A percentile compares a stretch with the other conserved stretches of the same genome.
These are phyloP conservation scores for Heliconius hewitsoni DNA, from an alignment of 1,140 invertebrate species.

Conservation along the genomic window DNA sequence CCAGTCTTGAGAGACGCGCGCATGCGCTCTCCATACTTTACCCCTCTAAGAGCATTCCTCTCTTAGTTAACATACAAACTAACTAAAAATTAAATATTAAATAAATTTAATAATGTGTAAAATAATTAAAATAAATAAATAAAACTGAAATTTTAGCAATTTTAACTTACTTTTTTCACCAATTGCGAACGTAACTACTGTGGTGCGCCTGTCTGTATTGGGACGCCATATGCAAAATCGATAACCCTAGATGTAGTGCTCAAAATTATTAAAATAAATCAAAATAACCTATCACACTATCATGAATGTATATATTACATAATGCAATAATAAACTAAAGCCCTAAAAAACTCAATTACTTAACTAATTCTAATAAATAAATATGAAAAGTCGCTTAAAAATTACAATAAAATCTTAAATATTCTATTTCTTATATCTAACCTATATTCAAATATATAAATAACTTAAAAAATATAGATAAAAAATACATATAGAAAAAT, in stretches of 20 bases:
- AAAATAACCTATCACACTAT: background rate
- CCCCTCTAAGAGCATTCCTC: background rate
- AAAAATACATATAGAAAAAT: background rate
- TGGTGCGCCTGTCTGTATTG: background rate
- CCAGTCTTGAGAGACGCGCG: background rate
- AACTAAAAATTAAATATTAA: background rate
- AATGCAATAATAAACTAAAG: background rate
- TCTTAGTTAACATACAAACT: background rate
- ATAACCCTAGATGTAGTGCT: background rate
- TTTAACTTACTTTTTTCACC: background rate
- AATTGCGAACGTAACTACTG: background rate
- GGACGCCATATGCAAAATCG: constrained; percentile 1
- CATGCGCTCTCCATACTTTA: background rate
- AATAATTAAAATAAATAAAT: background rate
- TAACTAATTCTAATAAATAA: background rate
- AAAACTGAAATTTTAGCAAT: background rate
- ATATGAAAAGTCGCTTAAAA: background rate
- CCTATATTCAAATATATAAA: background rate
- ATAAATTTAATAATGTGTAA: background rate
- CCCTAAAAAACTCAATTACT: background rate
- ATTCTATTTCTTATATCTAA: background rate
- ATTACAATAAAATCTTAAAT: background rate
- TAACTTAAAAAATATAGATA: background rate
- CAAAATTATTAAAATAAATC: background rate
- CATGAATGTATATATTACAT: background rate